Percentiles rank a stretch among this genome's conserved stretches.
phyloP scores from a whole-genome alignment of 2,113 vertebrate genomes.

The Oceanodroma tethys region DNA sequence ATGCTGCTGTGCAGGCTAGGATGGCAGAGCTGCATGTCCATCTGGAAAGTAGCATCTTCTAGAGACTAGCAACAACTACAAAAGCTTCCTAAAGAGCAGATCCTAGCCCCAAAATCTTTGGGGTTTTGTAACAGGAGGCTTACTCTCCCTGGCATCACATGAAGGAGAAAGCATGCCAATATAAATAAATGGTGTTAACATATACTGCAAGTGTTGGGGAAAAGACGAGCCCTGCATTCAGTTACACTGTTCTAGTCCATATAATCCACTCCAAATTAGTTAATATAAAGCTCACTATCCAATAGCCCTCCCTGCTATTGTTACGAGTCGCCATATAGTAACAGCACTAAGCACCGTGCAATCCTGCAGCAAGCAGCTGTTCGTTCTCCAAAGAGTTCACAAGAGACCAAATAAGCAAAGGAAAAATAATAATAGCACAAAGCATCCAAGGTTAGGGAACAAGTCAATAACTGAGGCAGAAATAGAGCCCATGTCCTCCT shows the following conservation, averaged over 20 bases:
- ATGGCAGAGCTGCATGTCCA: rapidly evolving
- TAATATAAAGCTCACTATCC: not conserved
- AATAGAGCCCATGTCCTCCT: not conserved
- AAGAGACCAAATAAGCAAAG: not conserved
- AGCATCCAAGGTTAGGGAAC: not conserved
- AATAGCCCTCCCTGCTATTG: not conserved
- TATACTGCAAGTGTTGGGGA: not conserved
- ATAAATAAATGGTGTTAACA: not conserved
- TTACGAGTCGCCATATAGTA: not conserved
- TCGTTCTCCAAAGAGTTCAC: not conserved
- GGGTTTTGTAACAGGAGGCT: not conserved
- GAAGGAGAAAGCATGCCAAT: not conserved
- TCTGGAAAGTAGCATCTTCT: not conserved
- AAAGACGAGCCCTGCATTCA: not conserved
- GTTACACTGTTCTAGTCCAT: conserved; percentile 28
- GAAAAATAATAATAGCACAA: not conserved
- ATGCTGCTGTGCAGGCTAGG: not conserved
- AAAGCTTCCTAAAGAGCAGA: not conserved
- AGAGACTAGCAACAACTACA: not conserved
- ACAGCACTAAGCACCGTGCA: not conserved
- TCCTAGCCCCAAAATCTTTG: not conserved
- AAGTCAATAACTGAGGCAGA: not conserved
- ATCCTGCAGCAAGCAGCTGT: conserved; percentile 4
- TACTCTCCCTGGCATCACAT: not conserved
- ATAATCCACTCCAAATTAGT: conserved; percentile 6